A percentile compares a stretch with the other conserved stretches of the same genome.
phyloP scores from a whole-genome alignment of 2,113 vertebrate species.

The Eidolon helvum region DNA sequence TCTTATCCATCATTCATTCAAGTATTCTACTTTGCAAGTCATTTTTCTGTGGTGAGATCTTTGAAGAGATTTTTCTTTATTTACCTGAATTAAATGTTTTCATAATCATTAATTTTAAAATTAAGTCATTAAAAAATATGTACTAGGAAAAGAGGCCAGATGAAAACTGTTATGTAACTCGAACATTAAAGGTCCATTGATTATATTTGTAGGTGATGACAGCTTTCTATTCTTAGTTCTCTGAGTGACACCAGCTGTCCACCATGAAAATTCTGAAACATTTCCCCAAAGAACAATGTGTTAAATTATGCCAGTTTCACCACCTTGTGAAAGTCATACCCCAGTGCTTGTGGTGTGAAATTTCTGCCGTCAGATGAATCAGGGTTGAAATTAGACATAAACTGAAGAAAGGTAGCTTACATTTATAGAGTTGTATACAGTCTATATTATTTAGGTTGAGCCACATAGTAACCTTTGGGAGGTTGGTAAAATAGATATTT shows the following conservation, averaged over 20 bases:
- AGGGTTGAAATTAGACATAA: not conserved
- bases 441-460: not conserved
- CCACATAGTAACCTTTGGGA: not conserved
- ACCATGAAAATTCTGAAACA: conserved; percentile 18
- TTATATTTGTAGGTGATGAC: not conserved
- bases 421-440: not conserved
- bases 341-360: not conserved
- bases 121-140: not conserved
- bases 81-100: not conserved
- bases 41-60: not conserved
- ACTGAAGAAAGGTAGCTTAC: not conserved
- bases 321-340: not conserved
- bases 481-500: not conserved
- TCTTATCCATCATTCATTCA: not conserved
- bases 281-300: not conserved
- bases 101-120: conserved; percentile 11
- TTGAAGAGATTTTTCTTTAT: not conserved
- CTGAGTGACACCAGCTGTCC: conserved; percentile 25
- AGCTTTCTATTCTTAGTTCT: conserved; percentile 18
- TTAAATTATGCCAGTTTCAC: conserved; percentile 41
- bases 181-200: not conserved
- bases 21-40: not conserved
- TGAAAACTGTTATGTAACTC: not conserved
- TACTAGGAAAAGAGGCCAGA: not conserved
- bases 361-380: not conserved